Evolutionary conservation across 2,797 vertebrate genomes (phyloP), one percentile per base, ranked within the genome.

Genomic region (Babyrousa celebensis): DNA sequence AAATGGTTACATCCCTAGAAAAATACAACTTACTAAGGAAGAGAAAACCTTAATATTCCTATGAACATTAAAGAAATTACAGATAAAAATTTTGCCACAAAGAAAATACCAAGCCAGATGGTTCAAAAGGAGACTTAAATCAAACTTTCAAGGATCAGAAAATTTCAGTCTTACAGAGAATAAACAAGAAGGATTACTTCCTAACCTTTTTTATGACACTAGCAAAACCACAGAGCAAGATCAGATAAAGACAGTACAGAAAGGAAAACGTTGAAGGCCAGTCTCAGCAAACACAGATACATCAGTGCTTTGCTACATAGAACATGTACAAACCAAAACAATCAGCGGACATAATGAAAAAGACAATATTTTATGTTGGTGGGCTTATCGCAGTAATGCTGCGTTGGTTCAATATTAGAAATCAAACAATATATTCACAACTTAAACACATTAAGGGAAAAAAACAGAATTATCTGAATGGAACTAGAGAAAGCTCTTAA

Each of bases 71-170:
- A 84, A 92, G 56, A 95, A 95, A 91, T 90, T 75, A 58, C 29
- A 91, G n/a, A 75, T 95, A 93, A 80, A 91, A 89, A 72, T 78
- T 70, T 85, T 94, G 5, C 48, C 8, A 52, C 36, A 84, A 91
- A 94, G 60, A 84, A 96, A 93, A 94, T 67, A 88, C 62, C 40
- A 89, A 95, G 60, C 60, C 80, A 85, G 85, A 77, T 94, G 70
- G 40, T 68, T 95, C 83, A 85, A 40, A 17, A 94, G 79, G 67
- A 85, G 48, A 96, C 90, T 92, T 85, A 92, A 93, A 87, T 90
- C 62, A 95, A 94, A 95, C 70, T 93, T 91, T 89, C 29, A 79
- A 87, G 54, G 75, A 87, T 91, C 77, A 95, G 87, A 92, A 27
- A 92, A 85, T 92, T 77, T 32, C n/a, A 92, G 25, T 56, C 85